These are phyloP conservation scores for Steatocranus sp. DNA, from an alignment of 2,797 vertebrate genomes.

Conservation along the genomic window DNA sequence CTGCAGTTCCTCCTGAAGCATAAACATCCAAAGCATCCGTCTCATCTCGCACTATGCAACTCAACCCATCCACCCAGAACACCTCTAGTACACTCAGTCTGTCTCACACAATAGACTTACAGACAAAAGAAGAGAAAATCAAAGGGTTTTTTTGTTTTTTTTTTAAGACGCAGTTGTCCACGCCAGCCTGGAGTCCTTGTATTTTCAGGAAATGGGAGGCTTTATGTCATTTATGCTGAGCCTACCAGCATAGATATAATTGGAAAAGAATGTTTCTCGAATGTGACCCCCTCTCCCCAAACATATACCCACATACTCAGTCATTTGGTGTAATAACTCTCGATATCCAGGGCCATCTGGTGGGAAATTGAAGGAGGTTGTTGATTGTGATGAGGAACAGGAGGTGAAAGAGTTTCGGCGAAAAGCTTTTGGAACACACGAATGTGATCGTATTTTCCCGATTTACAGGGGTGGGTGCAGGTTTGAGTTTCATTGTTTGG, in stretches of 20 bases:
- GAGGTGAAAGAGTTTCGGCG: conserved; percentile 4
- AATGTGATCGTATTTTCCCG: background rate
- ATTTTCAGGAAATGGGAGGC: conserved; percentile 57
- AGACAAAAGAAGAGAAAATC: conserved; percentile 39
- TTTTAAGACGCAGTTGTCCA: conserved; percentile 24
- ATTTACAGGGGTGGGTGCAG: background rate
- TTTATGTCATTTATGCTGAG: conserved; percentile 54
- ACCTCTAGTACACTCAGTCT: conserved; percentile 38
- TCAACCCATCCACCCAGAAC: conserved; percentile 53
- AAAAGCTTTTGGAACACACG: background rate
- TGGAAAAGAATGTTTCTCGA: conserved; percentile 59
- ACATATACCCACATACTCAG: conserved; percentile 23
- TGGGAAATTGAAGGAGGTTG: conserved; percentile 25
- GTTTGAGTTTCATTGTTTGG: background rate
- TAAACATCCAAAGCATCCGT: conserved; percentile 25
- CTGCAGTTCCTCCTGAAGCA: conserved; percentile 36
- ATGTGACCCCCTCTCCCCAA: conserved; percentile 1
- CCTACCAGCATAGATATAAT: conserved; percentile 54
- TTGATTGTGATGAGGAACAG: conserved; percentile 12
- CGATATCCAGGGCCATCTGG: conserved; percentile 46
- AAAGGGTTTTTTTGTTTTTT: background rate
- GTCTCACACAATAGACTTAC: conserved; percentile 28
- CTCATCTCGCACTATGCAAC: conserved; percentile 47
- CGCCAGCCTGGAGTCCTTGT: conserved; percentile 27
- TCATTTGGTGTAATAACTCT: conserved; percentile 59